phyloP scores from a whole-genome alignment of 2,888 invertebrate species.

The Pristionchus exspectatus region DNA sequence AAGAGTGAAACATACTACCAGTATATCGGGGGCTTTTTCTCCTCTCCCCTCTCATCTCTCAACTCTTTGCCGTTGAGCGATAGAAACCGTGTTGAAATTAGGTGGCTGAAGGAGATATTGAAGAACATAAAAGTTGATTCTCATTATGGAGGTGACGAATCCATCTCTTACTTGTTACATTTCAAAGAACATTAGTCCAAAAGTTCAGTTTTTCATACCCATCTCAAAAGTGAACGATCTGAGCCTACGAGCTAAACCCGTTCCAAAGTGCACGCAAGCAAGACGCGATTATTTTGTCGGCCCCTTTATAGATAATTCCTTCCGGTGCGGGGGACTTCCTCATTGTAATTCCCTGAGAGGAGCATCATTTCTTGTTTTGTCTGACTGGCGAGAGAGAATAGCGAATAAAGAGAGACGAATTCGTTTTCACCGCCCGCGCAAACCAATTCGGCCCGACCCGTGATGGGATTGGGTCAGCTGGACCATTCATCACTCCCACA shows the following conservation, averaged over 20 bases:
- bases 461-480: background rate
- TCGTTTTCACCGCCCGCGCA: background rate
- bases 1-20: too few relatives aligned
- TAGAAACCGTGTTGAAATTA: too few relatives aligned
- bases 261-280: background rate
- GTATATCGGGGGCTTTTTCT: too few relatives aligned
- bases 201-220: too few relatives aligned
- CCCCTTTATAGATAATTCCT: background rate
- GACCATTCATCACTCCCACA: background rate
- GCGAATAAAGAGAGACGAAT: background rate
- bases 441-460: background rate
- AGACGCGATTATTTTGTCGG: background rate
- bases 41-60: too few relatives aligned
- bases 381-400: background rate
- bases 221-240: background rate
- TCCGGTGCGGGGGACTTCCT: constrained; percentile 6
- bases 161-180: too few relatives aligned
- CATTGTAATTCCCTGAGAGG: background rate
- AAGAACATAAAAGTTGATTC: too few relatives aligned
- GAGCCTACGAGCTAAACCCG: background rate
- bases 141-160: too few relatives aligned
- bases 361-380: background rate
- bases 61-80: too few relatives aligned
- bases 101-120: too few relatives aligned
- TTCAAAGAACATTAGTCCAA: too few relatives aligned